Evolutionary conservation across 1,140 invertebrate genomes (phyloP).

Genomic region (Leptinotarsa lineolata): DNA sequence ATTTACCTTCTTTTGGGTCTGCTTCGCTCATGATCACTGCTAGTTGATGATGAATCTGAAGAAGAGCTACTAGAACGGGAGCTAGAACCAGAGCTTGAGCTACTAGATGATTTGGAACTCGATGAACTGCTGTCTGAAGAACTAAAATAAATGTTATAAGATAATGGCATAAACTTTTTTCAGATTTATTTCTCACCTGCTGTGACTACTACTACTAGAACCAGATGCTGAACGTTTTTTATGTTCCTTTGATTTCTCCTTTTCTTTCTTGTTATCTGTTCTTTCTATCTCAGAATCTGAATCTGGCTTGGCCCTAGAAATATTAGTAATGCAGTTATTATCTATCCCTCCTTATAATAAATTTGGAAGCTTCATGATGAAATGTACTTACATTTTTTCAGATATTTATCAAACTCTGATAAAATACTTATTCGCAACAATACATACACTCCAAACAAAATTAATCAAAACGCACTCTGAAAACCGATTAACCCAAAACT

Average conservation of each 20-base stretch:
- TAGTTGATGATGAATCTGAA: slow-evolving; percentile 61
- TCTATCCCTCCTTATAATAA: too few relatives aligned
- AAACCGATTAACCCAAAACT: too few relatives aligned
- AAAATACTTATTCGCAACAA: too few relatives aligned
- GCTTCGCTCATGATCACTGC: slow-evolving; percentile 63
- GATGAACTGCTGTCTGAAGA: slow-evolving; percentile 76
- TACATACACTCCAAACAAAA: too few relatives aligned
- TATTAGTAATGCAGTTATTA: not conserved
- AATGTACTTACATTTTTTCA: too few relatives aligned
- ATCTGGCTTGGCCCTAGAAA: slow-evolving; percentile 49
- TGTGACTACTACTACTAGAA: slow-evolving; percentile 76
- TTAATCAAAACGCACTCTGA: too few relatives aligned
- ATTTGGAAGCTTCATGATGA: too few relatives aligned
- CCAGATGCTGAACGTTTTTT: slow-evolving; percentile 72
- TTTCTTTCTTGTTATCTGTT: slow-evolving; percentile 72
- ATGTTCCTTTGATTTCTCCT: slow-evolving; percentile 59
- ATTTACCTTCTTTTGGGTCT: slow-evolving; percentile 64
- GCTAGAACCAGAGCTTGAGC: slow-evolving; percentile 72
- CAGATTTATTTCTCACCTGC: slow-evolving; percentile 62
- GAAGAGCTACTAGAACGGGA: slow-evolving; percentile 76
- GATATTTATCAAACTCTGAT: too few relatives aligned
- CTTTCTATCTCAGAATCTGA: slow-evolving; percentile 57
- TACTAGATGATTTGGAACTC: slow-evolving; percentile 63
- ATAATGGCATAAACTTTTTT: not conserved
- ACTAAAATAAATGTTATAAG: slow-evolving; percentile 57